phyloP scores from a whole-genome alignment of 2,888 invertebrate species.

The Globia sparganii region DNA sequence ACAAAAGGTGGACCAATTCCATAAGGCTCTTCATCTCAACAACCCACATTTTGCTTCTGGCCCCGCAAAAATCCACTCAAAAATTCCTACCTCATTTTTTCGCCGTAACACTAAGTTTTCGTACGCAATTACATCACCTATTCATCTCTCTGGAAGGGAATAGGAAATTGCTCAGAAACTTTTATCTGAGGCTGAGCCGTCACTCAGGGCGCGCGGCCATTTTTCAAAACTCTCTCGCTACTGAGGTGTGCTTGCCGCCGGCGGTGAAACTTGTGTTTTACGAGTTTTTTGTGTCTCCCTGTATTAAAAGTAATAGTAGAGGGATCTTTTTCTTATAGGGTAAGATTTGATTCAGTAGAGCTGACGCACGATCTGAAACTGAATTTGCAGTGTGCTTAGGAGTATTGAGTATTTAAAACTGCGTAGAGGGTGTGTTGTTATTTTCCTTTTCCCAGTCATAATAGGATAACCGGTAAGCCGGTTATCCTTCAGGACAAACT shows the following conservation, averaged over 20 bases:
- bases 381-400: neutral
- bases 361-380: neutral
- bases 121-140: slow-evolving; percentile 66
- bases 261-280: slow-evolving; percentile 64
- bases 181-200: slow-evolving; percentile 66
- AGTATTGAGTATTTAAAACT: neutral
- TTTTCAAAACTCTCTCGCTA: slow-evolving; percentile 65
- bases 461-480: neutral
- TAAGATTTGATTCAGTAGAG: neutral
- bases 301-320: slow-evolving; percentile 51
- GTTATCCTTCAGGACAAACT: too few species aligned
- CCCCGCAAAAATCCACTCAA: neutral
- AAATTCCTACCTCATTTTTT: slow-evolving; percentile 34
- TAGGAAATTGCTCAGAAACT: slow-evolving; percentile 70
- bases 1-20: neutral
- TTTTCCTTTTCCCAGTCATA: neutral
- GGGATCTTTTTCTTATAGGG: slow-evolving; percentile 8
- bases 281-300: slow-evolving; percentile 51
- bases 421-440: neutral
- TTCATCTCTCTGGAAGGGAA: slow-evolving; percentile 65
- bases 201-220: slow-evolving; percentile 64
- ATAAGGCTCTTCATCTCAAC: neutral
- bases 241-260: slow-evolving; percentile 63
- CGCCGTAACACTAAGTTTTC: slow-evolving; percentile 57
- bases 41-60: neutral